These are phyloP conservation scores for Hemichromis elongatus DNA, from an alignment of 2,113 vertebrate species.

Conservation along the genomic window DNA sequence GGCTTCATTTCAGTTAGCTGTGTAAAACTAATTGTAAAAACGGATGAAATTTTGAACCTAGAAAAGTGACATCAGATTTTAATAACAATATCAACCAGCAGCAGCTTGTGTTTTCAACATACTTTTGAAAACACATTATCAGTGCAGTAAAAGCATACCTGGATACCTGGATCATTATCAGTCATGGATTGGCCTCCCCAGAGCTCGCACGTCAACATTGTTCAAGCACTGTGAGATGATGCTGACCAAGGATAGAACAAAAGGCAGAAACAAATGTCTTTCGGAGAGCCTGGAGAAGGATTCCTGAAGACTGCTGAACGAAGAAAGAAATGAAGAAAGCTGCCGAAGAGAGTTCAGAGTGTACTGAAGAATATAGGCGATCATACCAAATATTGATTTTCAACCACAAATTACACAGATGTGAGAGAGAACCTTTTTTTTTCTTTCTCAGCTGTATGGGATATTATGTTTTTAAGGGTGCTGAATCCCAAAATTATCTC, in stretches of 20 bases:
- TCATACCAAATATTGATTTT: neutral
- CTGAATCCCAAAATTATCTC: no score
- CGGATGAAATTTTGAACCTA: accelerated
- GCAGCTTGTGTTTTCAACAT: neutral
- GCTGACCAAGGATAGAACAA: neutral
- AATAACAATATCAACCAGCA: neutral
- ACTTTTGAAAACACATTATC: neutral
- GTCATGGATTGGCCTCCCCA: neutral
- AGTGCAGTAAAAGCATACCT: neutral
- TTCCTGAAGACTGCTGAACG: neutral
- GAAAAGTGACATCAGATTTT: accelerated
- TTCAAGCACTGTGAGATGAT: no score
- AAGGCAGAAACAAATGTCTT: accelerated
- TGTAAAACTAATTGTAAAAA: neutral
- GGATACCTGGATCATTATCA: neutral
- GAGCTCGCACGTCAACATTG: neutral
- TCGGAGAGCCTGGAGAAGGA: accelerated
- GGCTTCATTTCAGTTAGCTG: neutral
- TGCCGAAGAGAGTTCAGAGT: neutral
- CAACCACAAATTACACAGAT: no score
- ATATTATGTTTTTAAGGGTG: no score
- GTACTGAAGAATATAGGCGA: neutral
- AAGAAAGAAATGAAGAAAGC: neutral
- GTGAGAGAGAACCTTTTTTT: no score
- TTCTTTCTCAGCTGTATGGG: no score